Conservation (phyloP, 2,888 invertebrate species). For the Scaptomyza parva region DNA sequence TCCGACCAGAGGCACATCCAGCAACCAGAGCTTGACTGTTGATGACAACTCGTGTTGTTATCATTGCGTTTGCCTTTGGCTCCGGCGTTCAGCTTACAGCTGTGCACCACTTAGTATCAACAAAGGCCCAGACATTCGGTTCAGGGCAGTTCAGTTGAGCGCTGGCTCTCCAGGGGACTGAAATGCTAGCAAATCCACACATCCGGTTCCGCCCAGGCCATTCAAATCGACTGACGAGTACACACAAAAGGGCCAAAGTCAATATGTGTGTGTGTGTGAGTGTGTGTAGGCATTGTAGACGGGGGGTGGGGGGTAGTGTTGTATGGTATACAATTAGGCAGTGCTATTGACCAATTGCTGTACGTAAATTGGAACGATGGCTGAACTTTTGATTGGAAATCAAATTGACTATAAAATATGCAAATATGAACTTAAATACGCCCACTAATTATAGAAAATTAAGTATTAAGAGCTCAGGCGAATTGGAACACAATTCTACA, state of each 20-base stretch:
- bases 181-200: conserved; percentile 60
- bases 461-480: not conserved
- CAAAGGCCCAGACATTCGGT: conserved; percentile 48
- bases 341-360: conserved; percentile 56
- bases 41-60: conserved; percentile 54
- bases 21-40: conserved; percentile 38
- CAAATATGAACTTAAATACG: not conserved
- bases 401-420: not conserved
- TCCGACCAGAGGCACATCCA: conserved; percentile 30
- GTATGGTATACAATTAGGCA: conserved; percentile 41
- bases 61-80: conserved; percentile 30
- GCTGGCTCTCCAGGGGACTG: conserved; percentile 8
- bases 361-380: conserved; percentile 51
- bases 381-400: conserved; percentile 6
- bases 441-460: not conserved
- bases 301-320: not conserved
- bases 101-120: conserved; percentile 39
- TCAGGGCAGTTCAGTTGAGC: not conserved
- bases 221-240: conserved; percentile 44
- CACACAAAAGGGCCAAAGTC: conserved; percentile 22
- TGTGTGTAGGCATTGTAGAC: not conserved
- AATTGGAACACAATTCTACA: not conserved
- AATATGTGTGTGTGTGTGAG: conserved; percentile 7
- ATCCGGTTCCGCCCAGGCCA: conserved; percentile 66
- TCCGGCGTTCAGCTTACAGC: conserved; percentile 35